A percentile compares a stretch with the other conserved stretches of the same genome.
phyloP scores from a whole-genome alignment of 2,888 invertebrate species.

The Cylloceria caligata region DNA sequence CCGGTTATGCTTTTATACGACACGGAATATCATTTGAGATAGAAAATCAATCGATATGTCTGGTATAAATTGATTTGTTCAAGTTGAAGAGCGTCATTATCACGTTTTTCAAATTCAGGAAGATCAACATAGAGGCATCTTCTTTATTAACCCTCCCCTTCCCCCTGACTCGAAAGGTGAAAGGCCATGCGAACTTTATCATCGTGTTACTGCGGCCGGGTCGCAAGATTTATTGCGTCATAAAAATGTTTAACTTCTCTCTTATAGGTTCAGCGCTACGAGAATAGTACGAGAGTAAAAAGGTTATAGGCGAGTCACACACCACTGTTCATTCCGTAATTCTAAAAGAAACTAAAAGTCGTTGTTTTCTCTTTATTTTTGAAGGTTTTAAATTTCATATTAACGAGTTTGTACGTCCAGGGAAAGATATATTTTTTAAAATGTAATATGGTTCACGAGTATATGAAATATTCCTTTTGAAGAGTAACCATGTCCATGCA shows the following conservation, averaged over 20 bases:
- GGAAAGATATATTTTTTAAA: background rate
- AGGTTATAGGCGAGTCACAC: background rate
- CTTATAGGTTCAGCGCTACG: constrained; percentile 1
- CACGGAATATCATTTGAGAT: background rate
- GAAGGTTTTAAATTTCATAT: background rate
- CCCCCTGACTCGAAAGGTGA: background rate
- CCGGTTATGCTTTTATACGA: constrained; percentile 7
- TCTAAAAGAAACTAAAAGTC: background rate
- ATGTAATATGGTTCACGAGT: background rate
- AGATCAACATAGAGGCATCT: background rate
- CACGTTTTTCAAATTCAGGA: constrained; percentile 2
- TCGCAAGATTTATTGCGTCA: constrained; percentile 19
- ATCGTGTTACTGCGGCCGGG: constrained; percentile 5
- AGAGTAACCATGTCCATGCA: too few relatives aligned
- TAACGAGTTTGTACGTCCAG: background rate
- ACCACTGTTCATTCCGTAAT: background rate
- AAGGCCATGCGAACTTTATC: constrained; percentile 17
- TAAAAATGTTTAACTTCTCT: constrained; percentile 33
- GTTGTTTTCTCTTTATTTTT: background rate
- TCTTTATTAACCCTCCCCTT: constrained; percentile 11
- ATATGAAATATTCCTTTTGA: background rate
- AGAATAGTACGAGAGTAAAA: background rate
- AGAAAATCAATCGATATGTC: background rate
- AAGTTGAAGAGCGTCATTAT: constrained; percentile 17
- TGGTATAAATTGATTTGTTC: constrained; percentile 33